Base-by-base conservation (phyloP, 2,797 vertebrate species). In the Orestias chungarensis region DNA sequence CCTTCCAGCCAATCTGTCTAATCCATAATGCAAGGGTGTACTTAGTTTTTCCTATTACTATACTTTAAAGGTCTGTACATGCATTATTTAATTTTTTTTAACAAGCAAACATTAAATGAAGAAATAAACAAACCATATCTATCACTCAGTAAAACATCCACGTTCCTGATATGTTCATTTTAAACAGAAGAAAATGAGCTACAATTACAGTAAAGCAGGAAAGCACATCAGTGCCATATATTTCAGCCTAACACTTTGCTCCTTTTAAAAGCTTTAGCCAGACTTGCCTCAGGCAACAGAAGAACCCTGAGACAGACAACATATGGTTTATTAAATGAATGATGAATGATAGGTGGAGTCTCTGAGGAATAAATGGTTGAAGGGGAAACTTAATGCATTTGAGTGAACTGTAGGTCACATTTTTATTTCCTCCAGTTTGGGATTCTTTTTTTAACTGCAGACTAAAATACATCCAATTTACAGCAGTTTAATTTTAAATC, bases 241-340 rank as follows among this genome's bases (percentile, higher is more conserved):
- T 35, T n/a, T 18, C 1, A 47, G 74, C 69, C 47, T 79, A 27
- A 70, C 69, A 40, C 0, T 74, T 83, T 35, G 3, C 35, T 4
- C 35, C 75, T 64, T 83, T 74, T 73, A 85, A 87, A 76, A 44
- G 78, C 55, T 55, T 33, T 12, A 64, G 71, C 6, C 44, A 74
- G 83, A 81, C 75, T 87, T 70, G 75, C 70, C 70, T 55, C 20
- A 1, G 68, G 86, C 57, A n/a, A 38, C 7, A 40, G 10, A 11
- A 61, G 57, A 68, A 33, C 76, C 38, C 44, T 20, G 29, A 75
- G 78, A 66, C 69, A 25, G 81, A 87, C 61, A 64, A 25, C 25
- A 15, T 80, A 73, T 40, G 74, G 59, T 74, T 76, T 77, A 83
- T 86, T 78, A 70, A 74, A 70, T 69, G 74, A 75, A 70, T 78